phyloP scores from a whole-genome alignment of 2,888 invertebrate species.

The Cordilura impudica region DNA sequence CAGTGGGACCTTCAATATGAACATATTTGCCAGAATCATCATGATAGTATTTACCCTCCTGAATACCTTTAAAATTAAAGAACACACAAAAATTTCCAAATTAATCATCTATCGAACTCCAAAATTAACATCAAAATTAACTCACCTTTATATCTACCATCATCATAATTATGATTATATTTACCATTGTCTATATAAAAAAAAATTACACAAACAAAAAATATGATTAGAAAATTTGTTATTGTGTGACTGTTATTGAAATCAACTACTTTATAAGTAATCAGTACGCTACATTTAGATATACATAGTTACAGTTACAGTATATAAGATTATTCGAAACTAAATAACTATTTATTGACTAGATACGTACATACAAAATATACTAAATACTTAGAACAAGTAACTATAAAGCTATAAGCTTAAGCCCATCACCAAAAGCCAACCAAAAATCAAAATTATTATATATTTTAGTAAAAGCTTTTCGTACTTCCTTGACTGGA shows the following conservation, averaged over 20 bases:
- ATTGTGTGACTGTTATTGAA: neutral
- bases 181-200: conserved; percentile 70
- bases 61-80: conserved; percentile 62
- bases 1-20: conserved; percentile 76
- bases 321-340: neutral
- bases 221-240: conserved; percentile 36
- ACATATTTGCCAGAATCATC: conserved; percentile 77
- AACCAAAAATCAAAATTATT: conserved; percentile 55
- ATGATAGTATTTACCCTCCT: conserved; percentile 73
- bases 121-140: neutral
- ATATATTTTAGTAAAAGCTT: conserved; percentile 39
- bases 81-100: neutral
- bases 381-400: neutral
- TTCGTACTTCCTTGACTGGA: conserved; percentile 23
- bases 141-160: conserved; percentile 71
- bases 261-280: neutral
- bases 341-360: neutral
- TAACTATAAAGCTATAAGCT: conserved; percentile 40
- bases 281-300: conserved; percentile 1
- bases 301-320: neutral
- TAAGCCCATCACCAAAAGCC: conserved; percentile 60
- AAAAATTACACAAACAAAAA: conserved; percentile 59
- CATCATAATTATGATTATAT: conserved; percentile 64
- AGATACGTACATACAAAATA: conserved; percentile 1
- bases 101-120: neutral